A percentile compares a stretch with the other conserved stretches of the same genome.
Conservation (phyloP, 2,797 vertebrate species). For the Thalassophryne amazonica region DNA sequence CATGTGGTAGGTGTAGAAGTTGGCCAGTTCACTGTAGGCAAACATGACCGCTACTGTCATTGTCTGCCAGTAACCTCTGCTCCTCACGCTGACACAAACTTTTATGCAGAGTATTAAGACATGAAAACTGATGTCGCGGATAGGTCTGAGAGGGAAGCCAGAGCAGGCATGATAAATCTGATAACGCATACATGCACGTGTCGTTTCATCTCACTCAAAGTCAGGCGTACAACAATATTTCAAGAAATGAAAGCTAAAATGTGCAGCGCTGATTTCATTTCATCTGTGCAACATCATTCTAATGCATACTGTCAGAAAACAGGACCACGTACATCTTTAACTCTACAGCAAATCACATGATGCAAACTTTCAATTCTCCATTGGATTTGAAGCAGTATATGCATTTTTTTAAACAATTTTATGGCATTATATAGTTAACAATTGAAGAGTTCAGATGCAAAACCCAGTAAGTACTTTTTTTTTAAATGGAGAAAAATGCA, state of each 20-base stretch:
- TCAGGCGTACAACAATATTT: neutral
- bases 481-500: too few species aligned
- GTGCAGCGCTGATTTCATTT: neutral
- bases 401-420: too few species aligned
- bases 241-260: neutral
- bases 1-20: constrained; percentile 59
- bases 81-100: constrained; percentile 29
- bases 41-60: constrained; percentile 68
- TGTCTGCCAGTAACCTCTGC: constrained; percentile 48
- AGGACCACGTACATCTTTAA: too few species aligned
- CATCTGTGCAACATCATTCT: too few species aligned
- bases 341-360: too few species aligned
- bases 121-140: constrained; percentile 22
- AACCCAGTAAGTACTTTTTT: too few species aligned
- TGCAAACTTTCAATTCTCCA: too few species aligned
- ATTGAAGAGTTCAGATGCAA: too few species aligned
- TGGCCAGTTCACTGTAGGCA: constrained; percentile 68
- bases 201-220: neutral
- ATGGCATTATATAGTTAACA: too few species aligned
- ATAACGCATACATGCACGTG: neutral
- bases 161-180: neutral
- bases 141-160: constrained; percentile 13
- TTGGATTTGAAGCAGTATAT: too few species aligned
- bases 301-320: too few species aligned
- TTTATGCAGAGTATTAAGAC: constrained; percentile 5